Percentiles rank a stretch among this genome's conserved stretches.
Conservation (phyloP, 2,113 vertebrate genomes). For the Oryzias woworae region DNA sequence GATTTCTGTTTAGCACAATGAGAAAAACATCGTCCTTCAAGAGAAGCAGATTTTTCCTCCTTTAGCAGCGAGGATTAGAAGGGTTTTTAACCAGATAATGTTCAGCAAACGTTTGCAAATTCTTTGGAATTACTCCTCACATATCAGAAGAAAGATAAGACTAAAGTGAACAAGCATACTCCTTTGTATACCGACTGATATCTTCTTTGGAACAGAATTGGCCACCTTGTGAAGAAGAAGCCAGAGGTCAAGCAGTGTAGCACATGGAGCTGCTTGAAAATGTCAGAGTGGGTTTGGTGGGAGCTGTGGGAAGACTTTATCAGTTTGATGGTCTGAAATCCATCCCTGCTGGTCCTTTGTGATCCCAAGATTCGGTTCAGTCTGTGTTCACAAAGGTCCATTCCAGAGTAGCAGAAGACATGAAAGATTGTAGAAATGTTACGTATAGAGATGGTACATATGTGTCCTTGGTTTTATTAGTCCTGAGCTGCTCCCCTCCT, state of each 20-base stretch:
- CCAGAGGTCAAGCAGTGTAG: constrained; percentile 51
- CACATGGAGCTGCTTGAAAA: constrained; percentile 49
- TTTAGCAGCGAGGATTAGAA: constrained; percentile 52
- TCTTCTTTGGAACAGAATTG: constrained; percentile 49
- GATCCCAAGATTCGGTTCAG: constrained; percentile 19
- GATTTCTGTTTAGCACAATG: too few species aligned
- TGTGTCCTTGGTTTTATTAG: constrained; percentile 43
- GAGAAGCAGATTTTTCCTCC: constrained; percentile 47
- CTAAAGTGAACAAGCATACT: constrained; percentile 36
- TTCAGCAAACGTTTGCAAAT: constrained; percentile 64
- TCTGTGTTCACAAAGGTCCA: constrained; percentile 39
- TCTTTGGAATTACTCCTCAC: constrained; percentile 47
- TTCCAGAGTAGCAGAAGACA: constrained; percentile 21
- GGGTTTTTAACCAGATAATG: constrained; percentile 63
- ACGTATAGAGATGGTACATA: constrained; percentile 22
- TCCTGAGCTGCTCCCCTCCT: constrained; percentile 27
- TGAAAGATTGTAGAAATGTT: constrained; percentile 40
- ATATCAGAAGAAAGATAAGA: constrained; percentile 48
- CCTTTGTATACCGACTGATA: constrained; percentile 40
- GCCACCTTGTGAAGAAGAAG: constrained; percentile 39
- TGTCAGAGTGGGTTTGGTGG: constrained; percentile 21
- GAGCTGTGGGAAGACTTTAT: constrained; percentile 48
- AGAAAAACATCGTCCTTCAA: background rate
- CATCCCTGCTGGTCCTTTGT: constrained; percentile 27
- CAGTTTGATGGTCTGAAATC: constrained; percentile 34